Evolutionary conservation across 2,113 vertebrate genomes (phyloP).

Genomic region (Dolichallabes microphthalmus): DNA sequence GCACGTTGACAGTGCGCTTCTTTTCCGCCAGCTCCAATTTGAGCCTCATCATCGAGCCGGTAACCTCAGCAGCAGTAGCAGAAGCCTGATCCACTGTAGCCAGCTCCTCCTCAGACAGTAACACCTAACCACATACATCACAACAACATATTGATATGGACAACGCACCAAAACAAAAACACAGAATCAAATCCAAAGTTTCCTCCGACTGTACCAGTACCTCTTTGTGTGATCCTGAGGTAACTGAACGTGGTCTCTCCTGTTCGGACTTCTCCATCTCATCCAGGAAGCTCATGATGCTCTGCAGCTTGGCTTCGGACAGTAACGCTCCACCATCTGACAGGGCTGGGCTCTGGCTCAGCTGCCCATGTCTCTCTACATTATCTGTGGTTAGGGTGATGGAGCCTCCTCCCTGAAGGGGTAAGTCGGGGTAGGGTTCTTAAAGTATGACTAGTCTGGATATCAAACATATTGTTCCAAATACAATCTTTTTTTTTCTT

Average conservation of each 20-base stretch:
- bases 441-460: background rate
- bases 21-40: constrained; percentile 91
- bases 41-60: constrained; percentile 79
- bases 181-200: background rate
- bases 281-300: constrained; percentile 92
- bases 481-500: background rate
- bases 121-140: constrained; percentile 62
- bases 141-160: background rate
- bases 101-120: constrained; percentile 79
- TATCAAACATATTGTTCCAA: background rate
- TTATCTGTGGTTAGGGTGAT: constrained; percentile 88
- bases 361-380: constrained; percentile 84
- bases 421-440: background rate
- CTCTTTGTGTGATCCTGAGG: constrained; percentile 78
- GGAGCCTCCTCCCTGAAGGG: constrained; percentile 74
- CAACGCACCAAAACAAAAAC: background rate
- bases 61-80: constrained; percentile 78
- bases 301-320: constrained; percentile 91
- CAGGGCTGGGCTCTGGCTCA: constrained; percentile 66
- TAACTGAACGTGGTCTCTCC: constrained; percentile 77
- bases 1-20: constrained; percentile 77
- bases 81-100: constrained; percentile 74
- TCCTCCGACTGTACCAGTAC: constrained; percentile 58
- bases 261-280: constrained; percentile 92
- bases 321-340: constrained; percentile 80